A percentile compares a stretch with the other conserved stretches of the same genome.
Evolutionary conservation across 2,797 vertebrate genomes (phyloP).

Genomic region (Pseudochirops cupreus): DNA sequence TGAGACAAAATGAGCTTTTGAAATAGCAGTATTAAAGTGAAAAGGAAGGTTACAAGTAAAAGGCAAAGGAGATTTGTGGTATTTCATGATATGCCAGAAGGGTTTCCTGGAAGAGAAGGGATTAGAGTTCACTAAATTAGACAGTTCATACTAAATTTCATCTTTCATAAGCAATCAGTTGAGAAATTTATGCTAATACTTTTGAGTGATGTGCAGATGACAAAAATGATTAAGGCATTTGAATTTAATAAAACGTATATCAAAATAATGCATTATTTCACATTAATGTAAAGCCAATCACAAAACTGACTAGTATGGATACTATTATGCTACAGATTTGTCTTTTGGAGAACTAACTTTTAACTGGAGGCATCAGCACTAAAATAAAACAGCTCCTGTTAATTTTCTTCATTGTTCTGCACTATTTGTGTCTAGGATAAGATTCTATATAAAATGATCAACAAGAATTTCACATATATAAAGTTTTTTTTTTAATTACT

Average conservation of each 20-base stretch:
- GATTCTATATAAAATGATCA: neutral
- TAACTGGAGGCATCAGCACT: conserved; percentile 23
- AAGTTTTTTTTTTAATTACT: neutral
- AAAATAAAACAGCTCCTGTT: neutral
- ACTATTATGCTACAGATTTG: conserved; percentile 20
- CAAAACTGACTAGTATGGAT: neutral
- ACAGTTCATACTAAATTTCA: conserved; percentile 20
- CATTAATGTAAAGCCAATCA: conserved; percentile 39
- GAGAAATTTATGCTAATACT: neutral
- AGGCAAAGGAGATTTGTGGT: neutral
- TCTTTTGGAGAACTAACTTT: conserved; percentile 45
- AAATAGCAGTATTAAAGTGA: neutral
- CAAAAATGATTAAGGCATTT: conserved; percentile 50
- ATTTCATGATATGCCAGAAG: conserved; percentile 24
- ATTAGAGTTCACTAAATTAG: neutral
- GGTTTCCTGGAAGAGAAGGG: conserved; percentile 30
- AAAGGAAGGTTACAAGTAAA: neutral
- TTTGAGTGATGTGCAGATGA: conserved; percentile 10
- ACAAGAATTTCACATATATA: neutral
- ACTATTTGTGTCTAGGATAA: conserved; percentile 16
- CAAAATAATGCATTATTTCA: conserved; percentile 36
- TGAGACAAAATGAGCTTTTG: neutral
- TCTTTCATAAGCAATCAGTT: neutral
- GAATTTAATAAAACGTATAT: conserved; percentile 40
- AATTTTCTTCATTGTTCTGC: conserved; percentile 41